Evolutionary conservation across 2,113 vertebrate genomes (phyloP).

Genomic region (Halichoerus grypus): DNA sequence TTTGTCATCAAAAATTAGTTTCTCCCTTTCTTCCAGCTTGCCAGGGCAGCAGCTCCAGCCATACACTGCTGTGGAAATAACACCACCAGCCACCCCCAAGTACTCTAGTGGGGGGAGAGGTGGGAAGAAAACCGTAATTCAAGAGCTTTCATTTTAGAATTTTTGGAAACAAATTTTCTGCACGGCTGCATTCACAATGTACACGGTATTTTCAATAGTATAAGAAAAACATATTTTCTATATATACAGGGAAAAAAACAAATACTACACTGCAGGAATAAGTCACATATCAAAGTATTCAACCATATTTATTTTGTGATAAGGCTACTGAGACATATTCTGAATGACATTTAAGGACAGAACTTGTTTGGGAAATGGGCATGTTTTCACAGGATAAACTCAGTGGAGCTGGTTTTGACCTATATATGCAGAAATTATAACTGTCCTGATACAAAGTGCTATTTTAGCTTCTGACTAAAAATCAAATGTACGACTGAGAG

Average conservation of each 20-base stretch:
- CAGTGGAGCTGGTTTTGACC: neutral
- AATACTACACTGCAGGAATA: neutral
- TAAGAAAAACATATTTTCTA: neutral
- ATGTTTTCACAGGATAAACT: neutral
- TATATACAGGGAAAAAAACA: neutral
- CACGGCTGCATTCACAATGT: neutral
- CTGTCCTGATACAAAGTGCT: neutral
- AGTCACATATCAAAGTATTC: neutral
- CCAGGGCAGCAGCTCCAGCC: neutral
- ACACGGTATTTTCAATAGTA: neutral
- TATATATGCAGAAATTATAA: neutral
- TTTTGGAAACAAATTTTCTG: slow-evolving; percentile 17
- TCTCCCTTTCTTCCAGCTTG: neutral
- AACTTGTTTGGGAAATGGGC: neutral
- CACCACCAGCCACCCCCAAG: neutral
- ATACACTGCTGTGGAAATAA: neutral
- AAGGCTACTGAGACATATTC: neutral
- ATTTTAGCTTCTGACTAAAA: slow-evolving; percentile 44
- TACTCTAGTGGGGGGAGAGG: neutral
- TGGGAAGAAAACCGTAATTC: neutral
- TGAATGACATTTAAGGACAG: slow-evolving; percentile 8
- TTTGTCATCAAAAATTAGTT: neutral
- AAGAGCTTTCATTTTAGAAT: slow-evolving; percentile 7
- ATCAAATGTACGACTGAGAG: neutral
- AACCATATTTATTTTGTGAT: neutral